Evolutionary conservation across 2,113 vertebrate genomes (phyloP).

Genomic region (Castor canadensis): DNA sequence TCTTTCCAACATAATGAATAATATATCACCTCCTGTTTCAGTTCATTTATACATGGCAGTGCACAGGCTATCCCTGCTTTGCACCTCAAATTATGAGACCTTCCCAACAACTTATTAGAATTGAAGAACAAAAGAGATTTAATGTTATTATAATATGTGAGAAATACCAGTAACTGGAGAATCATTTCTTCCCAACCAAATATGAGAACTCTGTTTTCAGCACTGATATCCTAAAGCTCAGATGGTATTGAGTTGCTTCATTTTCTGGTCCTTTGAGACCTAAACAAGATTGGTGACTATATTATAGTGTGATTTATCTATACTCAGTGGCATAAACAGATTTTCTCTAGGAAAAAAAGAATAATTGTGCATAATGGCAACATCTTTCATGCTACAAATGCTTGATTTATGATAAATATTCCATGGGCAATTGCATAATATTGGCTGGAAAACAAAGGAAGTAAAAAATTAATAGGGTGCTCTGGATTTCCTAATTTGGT

Average conservation of each 20-base stretch:
- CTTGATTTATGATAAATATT: constrained; percentile 64
- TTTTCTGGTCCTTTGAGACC: constrained; percentile 41
- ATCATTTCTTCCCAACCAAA: constrained; percentile 24
- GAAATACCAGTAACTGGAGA: neutral
- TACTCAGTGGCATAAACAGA: constrained; percentile 41
- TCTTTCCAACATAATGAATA: neutral
- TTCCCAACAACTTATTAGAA: neutral
- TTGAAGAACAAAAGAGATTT: neutral
- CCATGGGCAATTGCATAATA: constrained; percentile 27
- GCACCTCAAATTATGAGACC: neutral
- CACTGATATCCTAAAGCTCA: constrained; percentile 37
- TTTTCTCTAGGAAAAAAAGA: constrained; percentile 35
- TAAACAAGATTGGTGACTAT: constrained; percentile 41
- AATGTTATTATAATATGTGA: constrained; percentile 17
- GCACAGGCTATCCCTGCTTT: neutral
- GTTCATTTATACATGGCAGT: neutral
- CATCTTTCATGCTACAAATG: constrained; percentile 27
- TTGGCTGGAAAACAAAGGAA: constrained; percentile 33
- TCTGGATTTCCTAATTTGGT: neutral
- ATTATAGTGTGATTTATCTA: constrained; percentile 53
- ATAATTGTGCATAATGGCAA: constrained; percentile 40
- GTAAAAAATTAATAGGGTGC: neutral
- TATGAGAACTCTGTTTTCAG: neutral
- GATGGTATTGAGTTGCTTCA: neutral
- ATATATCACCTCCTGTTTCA: neutral